Evolutionary conservation across 2,888 invertebrate species (phyloP).

Genomic region (Luperina testacea): DNA sequence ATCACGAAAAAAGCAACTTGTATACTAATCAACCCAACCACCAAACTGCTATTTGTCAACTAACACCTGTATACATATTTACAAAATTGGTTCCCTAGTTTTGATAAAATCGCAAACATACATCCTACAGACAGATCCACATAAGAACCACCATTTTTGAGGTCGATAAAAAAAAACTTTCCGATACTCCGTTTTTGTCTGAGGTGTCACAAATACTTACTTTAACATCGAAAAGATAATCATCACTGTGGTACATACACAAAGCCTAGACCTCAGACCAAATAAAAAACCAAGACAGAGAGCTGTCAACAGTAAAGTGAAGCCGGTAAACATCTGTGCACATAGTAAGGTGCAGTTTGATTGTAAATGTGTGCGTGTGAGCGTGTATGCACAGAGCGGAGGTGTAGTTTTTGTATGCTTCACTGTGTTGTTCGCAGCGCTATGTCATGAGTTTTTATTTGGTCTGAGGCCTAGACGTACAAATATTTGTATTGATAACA

Average conservation of each 20-base stretch:
- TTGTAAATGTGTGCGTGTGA: no score
- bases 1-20: neutral
- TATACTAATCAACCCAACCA: neutral
- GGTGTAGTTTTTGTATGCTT: no score
- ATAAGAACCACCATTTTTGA: neutral
- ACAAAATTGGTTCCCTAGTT: neutral
- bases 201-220: neutral
- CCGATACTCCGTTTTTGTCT: neutral
- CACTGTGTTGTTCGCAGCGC: no score
- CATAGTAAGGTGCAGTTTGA: no score
- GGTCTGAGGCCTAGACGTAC: neutral
- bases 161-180: neutral
- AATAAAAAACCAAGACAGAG: no score
- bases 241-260: neutral
- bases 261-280: no score
- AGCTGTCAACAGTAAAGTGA: no score
- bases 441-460: no score
- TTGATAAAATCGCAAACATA: neutral
- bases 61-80: neutral
- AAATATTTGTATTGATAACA: slow-evolving; percentile 22
- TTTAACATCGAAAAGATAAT: neutral
- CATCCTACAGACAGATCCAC: neutral
- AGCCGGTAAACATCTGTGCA: no score
- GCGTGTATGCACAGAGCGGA: no score
- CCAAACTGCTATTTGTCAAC: neutral